Base-by-base conservation (phyloP, 2,888 invertebrate species). In the Coecobrya sp. region DNA sequence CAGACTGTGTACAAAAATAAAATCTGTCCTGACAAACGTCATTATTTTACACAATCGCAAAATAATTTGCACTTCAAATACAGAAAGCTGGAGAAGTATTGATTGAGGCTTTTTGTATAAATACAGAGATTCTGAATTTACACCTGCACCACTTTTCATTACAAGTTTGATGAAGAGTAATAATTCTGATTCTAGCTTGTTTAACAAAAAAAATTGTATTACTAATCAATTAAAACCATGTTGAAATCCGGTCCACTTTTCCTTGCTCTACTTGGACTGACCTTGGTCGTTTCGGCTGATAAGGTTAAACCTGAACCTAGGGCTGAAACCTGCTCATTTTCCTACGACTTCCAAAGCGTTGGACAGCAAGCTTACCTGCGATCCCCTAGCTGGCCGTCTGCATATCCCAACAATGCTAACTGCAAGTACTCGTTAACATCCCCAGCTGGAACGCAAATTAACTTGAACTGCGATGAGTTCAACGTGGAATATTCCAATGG, bases 381-480 rank as follows among this genome's bases (percentile, higher is more conserved):
- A 11, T 93, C 93, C 7, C 93, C 93, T 22, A 86, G 92, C 45
- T 94, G 86, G 49, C 94, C 94, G 5, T 85, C 86, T 27, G 0
- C 19, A 4, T 93, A 93, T 30, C 59, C 91, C 0, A 59, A 76
- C 70, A 94, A 93, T 52, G 84, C 89, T 25, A 70, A 94, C 52
- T 92, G 93, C 62, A 82, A 86, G 0, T 93, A 93, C 79, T 85
- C 27, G 0, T 27, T 92, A 0, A 27, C 11, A n/a, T 91, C 93
- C n/a, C 94, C 94, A 13, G 5, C 85, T 11, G 93, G 93, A 42
- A 93, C 93, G 0, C 36, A 52, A 5, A 92, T 94, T 8, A 19
- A 16, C 11, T 11, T 94, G n/a, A 85, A 82, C 16, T 94, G 94
- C 42, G 79, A 49, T 25, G 89, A 92, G 16, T 94, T 94, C 86